Evolutionary conservation across 2,797 vertebrate species (phyloP), one percentile per base, ranked within the genome.

Genomic region (Chrysocyon brachyurus): DNA sequence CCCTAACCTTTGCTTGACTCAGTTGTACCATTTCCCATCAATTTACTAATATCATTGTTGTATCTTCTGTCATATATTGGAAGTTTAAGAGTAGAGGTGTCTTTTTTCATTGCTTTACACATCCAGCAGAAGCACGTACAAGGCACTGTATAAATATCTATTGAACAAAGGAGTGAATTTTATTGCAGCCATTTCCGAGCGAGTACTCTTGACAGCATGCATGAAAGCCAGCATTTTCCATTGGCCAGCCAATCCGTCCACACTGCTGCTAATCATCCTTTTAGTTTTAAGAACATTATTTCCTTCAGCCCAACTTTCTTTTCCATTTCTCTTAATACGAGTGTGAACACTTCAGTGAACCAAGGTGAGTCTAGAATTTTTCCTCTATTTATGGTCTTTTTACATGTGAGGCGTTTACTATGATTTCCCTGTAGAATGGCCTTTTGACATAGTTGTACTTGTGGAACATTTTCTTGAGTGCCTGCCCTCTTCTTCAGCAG

Each of bases 221-320:
- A 78, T 70, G 40, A 77, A 87, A 68, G 11, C 70, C 19, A 61
- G 61, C 19, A 26, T 94, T 96, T 95, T 89, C 36, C 40, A 78
- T 88, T 94, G 75, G 17, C 22, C 36, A 72, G 68, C 57, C 96
- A 95, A 89, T 61, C 36, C n/a, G 61, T 86, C 73, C 75, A 72
- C 15, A 72, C 21, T 63, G 52, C 59, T 96, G 52, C 59, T 96
- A 63, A 83, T 33, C 54, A 77, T 85, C 16, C 5, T 93, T 95
- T 87, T 66, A 90, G 57, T 73, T 92, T 94, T 89, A 83, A 95
- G 78, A 91, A 59, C 36, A 87, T 84, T 68, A 87, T 92, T 89
- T 94, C 46, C 75, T 87, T 75, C 21, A 56, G 79, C 5, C 88
- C 92, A 79, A 72, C n/a, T 83, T 97, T 97, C 5, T 57, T 93